A percentile compares a stretch with the other conserved stretches of the same genome.
Evolutionary conservation across 2,888 invertebrate species (phyloP).

Genomic region (Pandemis heparana): DNA sequence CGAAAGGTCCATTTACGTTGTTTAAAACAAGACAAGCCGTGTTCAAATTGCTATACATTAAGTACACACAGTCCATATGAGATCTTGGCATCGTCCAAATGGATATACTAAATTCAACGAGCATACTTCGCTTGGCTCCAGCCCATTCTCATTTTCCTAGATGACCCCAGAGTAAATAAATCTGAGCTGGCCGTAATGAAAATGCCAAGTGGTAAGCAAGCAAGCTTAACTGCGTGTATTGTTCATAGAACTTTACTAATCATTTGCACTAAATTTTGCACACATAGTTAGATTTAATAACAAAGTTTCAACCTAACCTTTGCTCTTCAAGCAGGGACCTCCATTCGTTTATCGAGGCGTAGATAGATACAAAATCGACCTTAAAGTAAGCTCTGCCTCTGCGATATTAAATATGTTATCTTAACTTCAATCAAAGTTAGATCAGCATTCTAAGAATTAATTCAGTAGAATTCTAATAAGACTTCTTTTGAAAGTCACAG

Average conservation of each 20-base stretch:
- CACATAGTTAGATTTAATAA: neutral
- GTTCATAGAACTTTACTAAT: slow-evolving; percentile 29
- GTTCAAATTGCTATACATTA: slow-evolving; percentile 50
- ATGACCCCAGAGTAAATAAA: slow-evolving; percentile 70
- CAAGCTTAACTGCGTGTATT: slow-evolving; percentile 47
- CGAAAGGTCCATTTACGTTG: slow-evolving; percentile 48
- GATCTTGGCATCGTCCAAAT: slow-evolving; percentile 53
- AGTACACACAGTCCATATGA: slow-evolving; percentile 49
- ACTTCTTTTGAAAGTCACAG: neutral
- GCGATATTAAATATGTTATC: neutral
- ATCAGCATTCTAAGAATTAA: neutral
- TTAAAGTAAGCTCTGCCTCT: too few relatives aligned
- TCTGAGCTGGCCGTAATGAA: slow-evolving; percentile 65
- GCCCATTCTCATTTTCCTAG: slow-evolving; percentile 69
- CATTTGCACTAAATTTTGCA: neutral
- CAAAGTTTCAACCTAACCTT: neutral
- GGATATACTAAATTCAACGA: slow-evolving; percentile 62
- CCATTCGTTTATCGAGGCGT: neutral
- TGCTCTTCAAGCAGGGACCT: neutral
- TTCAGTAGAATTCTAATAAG: neutral
- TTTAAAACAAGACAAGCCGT: slow-evolving; percentile 50
- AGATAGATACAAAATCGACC: too few relatives aligned
- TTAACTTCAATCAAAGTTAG: neutral
- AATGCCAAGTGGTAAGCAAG: slow-evolving; percentile 57
- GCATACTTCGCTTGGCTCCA: slow-evolving; percentile 58